These are phyloP conservation scores for Epinephelus awoara DNA, from an alignment of 2,797 vertebrate species.

Conservation along the genomic window DNA sequence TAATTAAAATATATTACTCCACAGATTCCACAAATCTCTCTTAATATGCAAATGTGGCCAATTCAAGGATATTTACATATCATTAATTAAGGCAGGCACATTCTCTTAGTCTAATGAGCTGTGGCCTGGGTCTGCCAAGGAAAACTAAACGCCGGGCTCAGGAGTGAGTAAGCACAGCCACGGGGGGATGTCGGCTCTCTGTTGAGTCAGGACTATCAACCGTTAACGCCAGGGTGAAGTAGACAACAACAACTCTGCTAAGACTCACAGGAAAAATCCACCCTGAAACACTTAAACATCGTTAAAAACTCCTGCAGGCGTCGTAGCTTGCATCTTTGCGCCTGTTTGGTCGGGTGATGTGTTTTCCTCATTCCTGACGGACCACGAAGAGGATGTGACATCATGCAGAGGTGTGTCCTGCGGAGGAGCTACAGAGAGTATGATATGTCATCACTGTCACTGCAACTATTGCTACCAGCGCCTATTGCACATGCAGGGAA, in stretches of 20 bases:
- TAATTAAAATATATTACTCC: constrained; percentile 99
- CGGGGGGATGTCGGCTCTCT: constrained; percentile 64
- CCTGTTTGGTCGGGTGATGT: constrained; percentile 5
- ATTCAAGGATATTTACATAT: constrained; percentile 99
- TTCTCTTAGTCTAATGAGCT: constrained; percentile 99
- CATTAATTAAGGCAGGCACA: constrained; percentile 99
- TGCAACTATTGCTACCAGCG: constrained; percentile 24
- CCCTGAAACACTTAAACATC: constrained; percentile 66
- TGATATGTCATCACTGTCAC: constrained; percentile 42
- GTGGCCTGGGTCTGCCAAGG: constrained; percentile 92
- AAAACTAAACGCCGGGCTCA: constrained; percentile 83
- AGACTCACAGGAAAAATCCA: constrained; percentile 59
- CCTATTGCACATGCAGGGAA: constrained; percentile 17
- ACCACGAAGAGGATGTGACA: constrained; percentile 54
- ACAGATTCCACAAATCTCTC: constrained; percentile 99
- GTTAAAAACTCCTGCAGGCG: constrained; percentile 47
- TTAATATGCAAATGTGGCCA: constrained; percentile 99
- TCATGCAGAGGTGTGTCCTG: constrained; percentile 46
- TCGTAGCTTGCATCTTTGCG: constrained; percentile 17
- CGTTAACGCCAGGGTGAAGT: constrained; percentile 61
- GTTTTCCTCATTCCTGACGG: constrained; percentile 37
- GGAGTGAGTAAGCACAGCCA: constrained; percentile 82
- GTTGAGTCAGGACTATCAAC: constrained; percentile 83
- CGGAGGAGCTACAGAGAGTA: constrained; percentile 33
- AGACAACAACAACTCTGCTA: constrained; percentile 69